These are phyloP conservation scores for Bombus balteatus DNA, from an alignment of 1,140 invertebrate species.

Conservation along the genomic window DNA sequence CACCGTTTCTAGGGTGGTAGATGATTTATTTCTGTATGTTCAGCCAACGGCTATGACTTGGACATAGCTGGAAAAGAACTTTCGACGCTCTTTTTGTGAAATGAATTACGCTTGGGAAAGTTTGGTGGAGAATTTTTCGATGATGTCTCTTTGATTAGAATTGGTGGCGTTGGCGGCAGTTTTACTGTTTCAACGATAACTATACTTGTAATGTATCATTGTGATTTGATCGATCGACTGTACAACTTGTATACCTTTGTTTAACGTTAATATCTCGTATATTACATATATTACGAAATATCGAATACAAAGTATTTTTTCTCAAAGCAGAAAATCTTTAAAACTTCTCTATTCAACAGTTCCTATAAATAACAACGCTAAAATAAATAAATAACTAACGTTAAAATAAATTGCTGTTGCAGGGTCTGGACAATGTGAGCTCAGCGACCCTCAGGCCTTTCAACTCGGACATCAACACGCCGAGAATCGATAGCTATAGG, in stretches of 20 bases:
- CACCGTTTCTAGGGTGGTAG: background rate
- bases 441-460: conserved; percentile 84
- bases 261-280: too few species aligned
- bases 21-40: conserved; percentile 13
- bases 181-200: too few species aligned
- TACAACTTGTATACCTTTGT: too few species aligned
- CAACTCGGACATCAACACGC: conserved; percentile 86
- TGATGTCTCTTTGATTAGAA: background rate
- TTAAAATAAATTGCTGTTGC: conserved; percentile 75
- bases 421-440: conserved; percentile 86
- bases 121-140: background rate
- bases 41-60: background rate
- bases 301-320: background rate
- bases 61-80: background rate
- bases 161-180: background rate
- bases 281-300: too few species aligned
- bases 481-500: conserved; percentile 92
- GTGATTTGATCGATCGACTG: too few species aligned
- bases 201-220: too few species aligned
- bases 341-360: background rate
- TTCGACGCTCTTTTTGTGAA: background rate
- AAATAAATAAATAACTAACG: background rate
- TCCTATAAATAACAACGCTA: too few species aligned
- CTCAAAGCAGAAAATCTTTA: background rate
- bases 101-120: background rate